Conservation (phyloP, 2,797 vertebrate species). For the Ptychadena robeensis region DNA sequence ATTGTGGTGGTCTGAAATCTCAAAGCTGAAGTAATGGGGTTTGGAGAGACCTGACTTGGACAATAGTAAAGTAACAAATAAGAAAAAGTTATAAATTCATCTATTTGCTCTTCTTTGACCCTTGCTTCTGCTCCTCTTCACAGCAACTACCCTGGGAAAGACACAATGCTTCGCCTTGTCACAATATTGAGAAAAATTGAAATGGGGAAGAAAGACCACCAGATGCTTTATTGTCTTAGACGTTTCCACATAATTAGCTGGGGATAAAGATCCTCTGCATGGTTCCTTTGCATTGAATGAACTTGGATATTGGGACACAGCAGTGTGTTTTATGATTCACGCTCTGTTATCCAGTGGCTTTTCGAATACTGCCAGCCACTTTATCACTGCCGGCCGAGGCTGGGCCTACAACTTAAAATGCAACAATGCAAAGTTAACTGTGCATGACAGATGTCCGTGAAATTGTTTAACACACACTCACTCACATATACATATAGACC, state of each 20-base stretch:
- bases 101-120: constrained; percentile 98
- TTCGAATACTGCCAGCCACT: constrained; percentile 84
- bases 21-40: constrained; percentile 72
- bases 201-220: constrained; percentile 91
- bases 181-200: constrained; percentile 93
- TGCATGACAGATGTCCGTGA: constrained; percentile 94
- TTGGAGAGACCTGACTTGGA: constrained; percentile 76
- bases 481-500: constrained; percentile 69
- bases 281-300: constrained; percentile 94
- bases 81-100: constrained; percentile 99
- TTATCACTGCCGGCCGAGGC: constrained; percentile 81
- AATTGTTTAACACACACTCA: constrained; percentile 93
- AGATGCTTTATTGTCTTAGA: constrained; percentile 99
- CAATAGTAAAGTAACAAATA: constrained; percentile 83
- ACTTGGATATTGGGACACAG: constrained; percentile 93
- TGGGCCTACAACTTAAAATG: constrained; percentile 81
- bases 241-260: constrained; percentile 99
- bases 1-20: constrained; percentile 84
- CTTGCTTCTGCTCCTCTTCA: constrained; percentile 82
- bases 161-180: constrained; percentile 96
- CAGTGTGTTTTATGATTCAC: constrained; percentile 86
- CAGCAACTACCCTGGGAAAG: constrained; percentile 83
- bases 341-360: constrained; percentile 81
- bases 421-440: constrained; percentile 93
- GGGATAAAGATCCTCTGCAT: constrained; percentile 91